These are phyloP conservation scores for Sinohyriopsis cumingii DNA, from an alignment of 2,888 invertebrate genomes.

Conservation along the genomic window DNA sequence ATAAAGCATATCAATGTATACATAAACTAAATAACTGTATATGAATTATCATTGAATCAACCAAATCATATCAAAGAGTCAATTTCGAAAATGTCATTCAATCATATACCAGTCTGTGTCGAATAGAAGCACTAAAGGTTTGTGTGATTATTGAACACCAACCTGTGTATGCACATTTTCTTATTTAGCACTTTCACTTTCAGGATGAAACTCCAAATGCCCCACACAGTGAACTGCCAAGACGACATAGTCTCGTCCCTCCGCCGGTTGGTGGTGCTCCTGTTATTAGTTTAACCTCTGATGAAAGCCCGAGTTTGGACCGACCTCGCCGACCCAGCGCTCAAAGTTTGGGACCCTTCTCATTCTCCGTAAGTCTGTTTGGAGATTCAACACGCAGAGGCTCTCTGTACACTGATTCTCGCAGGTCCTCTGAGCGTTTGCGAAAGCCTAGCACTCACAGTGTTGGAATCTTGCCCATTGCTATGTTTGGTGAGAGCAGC, in stretches of 20 bases:
- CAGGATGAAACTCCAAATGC: conserved; percentile 11
- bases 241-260: conserved; percentile 61
- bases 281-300: conserved; percentile 58
- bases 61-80: no score
- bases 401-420: conserved; percentile 31
- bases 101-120: no score
- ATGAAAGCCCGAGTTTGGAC: conserved; percentile 53
- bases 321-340: conserved; percentile 64
- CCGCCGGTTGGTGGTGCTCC: conserved; percentile 50
- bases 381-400: conserved; percentile 41
- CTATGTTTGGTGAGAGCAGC: conserved; percentile 59
- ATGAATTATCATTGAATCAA: no score
- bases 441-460: conserved; percentile 59
- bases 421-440: conserved; percentile 41
- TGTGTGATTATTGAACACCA: no score
- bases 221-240: conserved; percentile 4
- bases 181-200: no score
- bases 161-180: no score
- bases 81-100: no score
- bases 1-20: no score
- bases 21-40: no score
- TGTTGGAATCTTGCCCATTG: conserved; percentile 60
- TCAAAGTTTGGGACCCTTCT: conserved; percentile 68
- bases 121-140: no score
- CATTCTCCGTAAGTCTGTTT: conserved; percentile 63